Evolutionary conservation across 1,140 invertebrate genomes (phyloP), one percentile per base, ranked within the genome.

Genomic region (Hypsibius dujardini): DNA sequence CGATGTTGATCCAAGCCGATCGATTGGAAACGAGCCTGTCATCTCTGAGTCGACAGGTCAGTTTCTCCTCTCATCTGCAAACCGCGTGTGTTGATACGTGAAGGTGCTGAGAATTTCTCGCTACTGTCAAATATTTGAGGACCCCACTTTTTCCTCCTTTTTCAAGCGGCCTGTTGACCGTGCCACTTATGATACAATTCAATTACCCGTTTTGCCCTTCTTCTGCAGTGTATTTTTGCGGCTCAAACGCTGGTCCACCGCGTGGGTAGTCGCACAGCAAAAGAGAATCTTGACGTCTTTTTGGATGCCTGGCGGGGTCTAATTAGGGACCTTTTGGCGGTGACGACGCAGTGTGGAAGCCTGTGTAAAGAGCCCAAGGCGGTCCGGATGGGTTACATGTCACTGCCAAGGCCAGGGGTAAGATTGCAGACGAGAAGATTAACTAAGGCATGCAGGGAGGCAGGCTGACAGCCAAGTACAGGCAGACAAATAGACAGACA

Each of bases 231-330:
- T 47, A 86, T 96, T 72, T 89, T 90, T 72, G 92, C 95, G 46
- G 90, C 92, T 70, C 86, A 92, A 74, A 94, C 92, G 46, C 80
- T 98, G 69, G 90, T 88, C 71, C 85, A 88, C 77, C 88, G 95
- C 83, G 90, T 94, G 0, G 87, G 85, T 70, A 95, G 92, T 77
- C 92, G 95, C 80, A 95, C 95, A 72, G 92, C 92, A 47, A 87
- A 92, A 77, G 95, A 98, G 79, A 98, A 98, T 82, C 84, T 98
- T 15, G 93, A 98, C 83, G 92, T 96, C 69, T 98, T 98, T 79
- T 87, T 91, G 62, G 93, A 98, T 77, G 93, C 95, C 85, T 98
- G 95, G 92, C 89, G 93, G 75, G 88, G 90, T 81, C 82, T 96
- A 59, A 87, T 93, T 74, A 87, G 87, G 46, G 93, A 96, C 77